phyloP scores from a whole-genome alignment of 1,140 invertebrate genomes.

The Drosophila ohnishii region DNA sequence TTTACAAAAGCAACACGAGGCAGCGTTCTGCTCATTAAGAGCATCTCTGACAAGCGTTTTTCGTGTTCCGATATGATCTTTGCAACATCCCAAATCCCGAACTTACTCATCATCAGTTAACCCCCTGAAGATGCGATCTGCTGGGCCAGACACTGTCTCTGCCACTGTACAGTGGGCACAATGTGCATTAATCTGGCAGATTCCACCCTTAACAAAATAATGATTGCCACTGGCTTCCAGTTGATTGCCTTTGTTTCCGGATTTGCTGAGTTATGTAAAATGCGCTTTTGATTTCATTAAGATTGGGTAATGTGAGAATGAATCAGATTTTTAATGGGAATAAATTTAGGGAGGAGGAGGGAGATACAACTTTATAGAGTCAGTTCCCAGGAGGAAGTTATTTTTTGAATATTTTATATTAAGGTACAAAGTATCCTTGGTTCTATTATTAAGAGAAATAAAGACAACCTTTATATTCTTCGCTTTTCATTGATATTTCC shows the following conservation, averaged over 20 bases:
- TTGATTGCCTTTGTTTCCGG: constrained; percentile 54
- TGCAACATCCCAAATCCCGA: constrained; percentile 33
- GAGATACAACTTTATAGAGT: neutral
- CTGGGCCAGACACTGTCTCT: constrained; percentile 9
- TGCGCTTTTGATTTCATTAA: constrained; percentile 35
- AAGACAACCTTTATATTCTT: neutral
- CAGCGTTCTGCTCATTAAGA: constrained; percentile 73
- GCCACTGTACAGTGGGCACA: constrained; percentile 63
- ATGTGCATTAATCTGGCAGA: constrained; percentile 27
- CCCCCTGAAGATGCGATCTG: constrained; percentile 26
- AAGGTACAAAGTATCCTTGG: neutral
- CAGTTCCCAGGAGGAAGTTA: neutral
- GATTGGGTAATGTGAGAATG: constrained; percentile 21
- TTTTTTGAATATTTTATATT: neutral
- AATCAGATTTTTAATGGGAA: constrained; percentile 15
- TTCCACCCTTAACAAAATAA: constrained; percentile 6
- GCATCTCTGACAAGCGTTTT: constrained; percentile 66
- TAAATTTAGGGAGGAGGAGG: neutral
- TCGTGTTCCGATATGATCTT: constrained; percentile 61
- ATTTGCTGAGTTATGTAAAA: constrained; percentile 21
- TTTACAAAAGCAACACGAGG: constrained; percentile 66
- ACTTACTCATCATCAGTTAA: constrained; percentile 7
- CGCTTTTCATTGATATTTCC: neutral
- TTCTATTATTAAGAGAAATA: neutral
- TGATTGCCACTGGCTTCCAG: constrained; percentile 43